Evolutionary conservation across 2,113 vertebrate genomes (phyloP), one percentile per base, ranked within the genome.

Genomic region (Sinocyclocheilus anophthalmus): DNA sequence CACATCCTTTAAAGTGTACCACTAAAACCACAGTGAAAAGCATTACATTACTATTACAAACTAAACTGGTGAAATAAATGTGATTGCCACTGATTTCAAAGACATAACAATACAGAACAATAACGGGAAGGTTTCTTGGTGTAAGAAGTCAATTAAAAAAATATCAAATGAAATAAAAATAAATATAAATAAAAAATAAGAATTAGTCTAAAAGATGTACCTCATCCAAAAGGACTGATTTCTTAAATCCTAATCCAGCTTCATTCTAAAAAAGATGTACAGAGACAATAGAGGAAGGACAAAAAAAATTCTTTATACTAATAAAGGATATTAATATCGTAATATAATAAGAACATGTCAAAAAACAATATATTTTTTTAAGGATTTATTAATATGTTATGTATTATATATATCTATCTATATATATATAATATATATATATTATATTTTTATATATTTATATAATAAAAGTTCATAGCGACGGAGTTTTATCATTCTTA

Each of bases 171-270:
- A 24, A 24, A n/a, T 37, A 37, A 70, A 30, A 67, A 30, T 5
- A 48, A 10, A 81, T 3, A 48, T 8, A 1, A n/a, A 24, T 5
- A 63, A 5, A 65, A 55, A 3, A 63, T 1, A 10, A 69, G 24
- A 67, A 69, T 13, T 22, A 24, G 11, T 45, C 2, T 33, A 69
- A 45, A 90, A 18, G 82, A 96, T 95, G 33, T 88, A 97, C 97
- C 84, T 97, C 95, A 88, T 98, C 97, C 89, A 98, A 92, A 59
- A 96, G 88, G 86, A 92, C 91, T 77, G 95, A 94, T 88, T 96
- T 93, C 90, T 96, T 30, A 98, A 88, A 96, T 95, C 95, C 96
- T 3, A 97, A 90, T 98, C 97, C 89, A 97, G 88, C 88, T 97
- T 98, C 90, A 95, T 94, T 93, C 97, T 98, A 79, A 88, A 65